These are phyloP conservation scores for Drosophila grimshawi DNA, from an alignment of 1,140 invertebrate species.

Conservation along the genomic window DNA sequence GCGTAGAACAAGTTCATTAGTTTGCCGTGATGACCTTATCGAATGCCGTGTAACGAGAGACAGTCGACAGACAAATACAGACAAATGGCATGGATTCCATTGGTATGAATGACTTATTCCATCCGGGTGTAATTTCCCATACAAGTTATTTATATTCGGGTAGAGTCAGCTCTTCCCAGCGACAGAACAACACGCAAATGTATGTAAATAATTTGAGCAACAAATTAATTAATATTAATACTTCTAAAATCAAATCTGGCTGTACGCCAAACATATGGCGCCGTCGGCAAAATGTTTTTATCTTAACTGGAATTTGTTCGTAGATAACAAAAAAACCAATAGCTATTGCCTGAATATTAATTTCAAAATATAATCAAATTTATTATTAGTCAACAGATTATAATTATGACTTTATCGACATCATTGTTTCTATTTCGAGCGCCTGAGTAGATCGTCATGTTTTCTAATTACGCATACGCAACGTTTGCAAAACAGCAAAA, in stretches of 20 bases:
- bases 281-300: conserved; percentile 46
- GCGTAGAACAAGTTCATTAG: conserved; percentile 63
- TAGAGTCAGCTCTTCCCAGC: conserved; percentile 17
- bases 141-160: conserved; percentile 66
- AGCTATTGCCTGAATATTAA: conserved; percentile 42
- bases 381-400: conserved; percentile 68
- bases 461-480: conserved; percentile 70
- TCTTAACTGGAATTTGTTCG: conserved; percentile 10
- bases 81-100: background rate
- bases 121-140: conserved; percentile 80
- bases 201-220: conserved; percentile 77
- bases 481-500: conserved; percentile 35
- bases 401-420: conserved; percentile 77
- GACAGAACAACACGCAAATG: conserved; percentile 70
- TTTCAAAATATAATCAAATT: conserved; percentile 67
- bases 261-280: background rate
- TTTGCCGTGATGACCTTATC: conserved; percentile 51
- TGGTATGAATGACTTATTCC: conserved; percentile 18
- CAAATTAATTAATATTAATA: conserved; percentile 55
- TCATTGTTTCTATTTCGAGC: conserved; percentile 25
- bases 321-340: conserved; percentile 45
- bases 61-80: background rate
- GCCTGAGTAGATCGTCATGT: conserved; percentile 31
- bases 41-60: conserved; percentile 46
- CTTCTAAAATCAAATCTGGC: background rate